Evolutionary conservation across 2,113 vertebrate genomes (phyloP).

Genomic region (Misgurnus mizolepis): DNA sequence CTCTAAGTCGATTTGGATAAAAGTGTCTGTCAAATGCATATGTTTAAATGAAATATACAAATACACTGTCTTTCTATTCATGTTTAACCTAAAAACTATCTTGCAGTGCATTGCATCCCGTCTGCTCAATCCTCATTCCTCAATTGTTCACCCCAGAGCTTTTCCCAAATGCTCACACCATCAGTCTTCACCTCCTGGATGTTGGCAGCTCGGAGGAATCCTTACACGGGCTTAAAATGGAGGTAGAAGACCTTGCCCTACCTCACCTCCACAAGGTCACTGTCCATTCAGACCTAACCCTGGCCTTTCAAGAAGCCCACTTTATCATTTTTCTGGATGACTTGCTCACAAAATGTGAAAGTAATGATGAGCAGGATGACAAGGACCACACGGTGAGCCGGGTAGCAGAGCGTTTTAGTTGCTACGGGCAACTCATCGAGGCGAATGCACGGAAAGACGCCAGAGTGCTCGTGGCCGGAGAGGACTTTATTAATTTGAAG

Average conservation of each 20-base stretch:
- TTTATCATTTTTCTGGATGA: slow-evolving; percentile 86
- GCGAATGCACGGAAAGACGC: slow-evolving; percentile 73
- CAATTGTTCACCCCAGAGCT: slow-evolving; percentile 76
- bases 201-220: slow-evolving; percentile 52
- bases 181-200: slow-evolving; percentile 85
- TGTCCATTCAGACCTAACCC: slow-evolving; percentile 68
- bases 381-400: slow-evolving; percentile 57
- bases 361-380: slow-evolving; percentile 40
- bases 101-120: slow-evolving; percentile 77
- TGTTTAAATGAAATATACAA: too few relatives aligned
- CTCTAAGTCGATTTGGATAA: too few relatives aligned
- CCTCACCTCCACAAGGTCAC: slow-evolving; percentile 75
- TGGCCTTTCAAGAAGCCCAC: slow-evolving; percentile 80
- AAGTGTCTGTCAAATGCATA: too few relatives aligned
- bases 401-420: slow-evolving; percentile 68
- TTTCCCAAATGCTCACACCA: slow-evolving; percentile 69
- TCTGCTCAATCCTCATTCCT: slow-evolving; percentile 80
- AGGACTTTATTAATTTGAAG: slow-evolving; percentile 80
- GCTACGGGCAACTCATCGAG: slow-evolving; percentile 81
- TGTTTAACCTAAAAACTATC: neutral
- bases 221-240: slow-evolving; percentile 69
- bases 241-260: slow-evolving; percentile 76
- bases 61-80: too few relatives aligned
- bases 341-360: neutral
- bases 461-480: slow-evolving; percentile 82